Evolutionary conservation across 2,113 vertebrate genomes (phyloP).

Genomic region (Psittacula cyanocephala): DNA sequence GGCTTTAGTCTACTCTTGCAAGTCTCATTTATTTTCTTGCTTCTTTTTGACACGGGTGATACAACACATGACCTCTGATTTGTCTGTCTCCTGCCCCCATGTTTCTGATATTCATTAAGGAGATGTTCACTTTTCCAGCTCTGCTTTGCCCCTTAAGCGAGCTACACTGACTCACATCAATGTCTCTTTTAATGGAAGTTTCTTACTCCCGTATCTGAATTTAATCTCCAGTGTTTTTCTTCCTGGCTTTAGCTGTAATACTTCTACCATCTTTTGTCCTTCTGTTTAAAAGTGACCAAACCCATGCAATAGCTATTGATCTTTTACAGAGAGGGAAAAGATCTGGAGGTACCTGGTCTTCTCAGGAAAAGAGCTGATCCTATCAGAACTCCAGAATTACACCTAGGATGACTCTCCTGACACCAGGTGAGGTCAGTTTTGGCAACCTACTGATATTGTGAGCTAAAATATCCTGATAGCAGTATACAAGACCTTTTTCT

Average conservation of each 20-base stretch:
- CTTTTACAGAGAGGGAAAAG: background rate
- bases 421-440: background rate
- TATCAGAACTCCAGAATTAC: background rate
- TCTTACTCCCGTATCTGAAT: background rate
- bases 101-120: slow-evolving; percentile 41
- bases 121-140: background rate
- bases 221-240: background rate
- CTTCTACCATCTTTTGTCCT: background rate
- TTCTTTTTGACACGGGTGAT: background rate
- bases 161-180: background rate
- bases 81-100: background rate
- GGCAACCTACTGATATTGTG: background rate
- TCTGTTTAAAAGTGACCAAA: background rate
- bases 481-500: background rate
- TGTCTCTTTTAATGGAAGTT: background rate
- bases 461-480: background rate
- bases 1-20: background rate
- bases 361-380: background rate
- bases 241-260: background rate
- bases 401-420: background rate
- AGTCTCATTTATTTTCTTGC: slow-evolving; percentile 52
- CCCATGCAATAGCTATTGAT: background rate
- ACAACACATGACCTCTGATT: slow-evolving; percentile 5
- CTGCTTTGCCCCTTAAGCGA: background rate
- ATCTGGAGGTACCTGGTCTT: background rate